Evolutionary conservation across 2,888 invertebrate genomes (phyloP), one percentile per base, ranked within the genome.

Genomic region (Ceramica pisi): DNA sequence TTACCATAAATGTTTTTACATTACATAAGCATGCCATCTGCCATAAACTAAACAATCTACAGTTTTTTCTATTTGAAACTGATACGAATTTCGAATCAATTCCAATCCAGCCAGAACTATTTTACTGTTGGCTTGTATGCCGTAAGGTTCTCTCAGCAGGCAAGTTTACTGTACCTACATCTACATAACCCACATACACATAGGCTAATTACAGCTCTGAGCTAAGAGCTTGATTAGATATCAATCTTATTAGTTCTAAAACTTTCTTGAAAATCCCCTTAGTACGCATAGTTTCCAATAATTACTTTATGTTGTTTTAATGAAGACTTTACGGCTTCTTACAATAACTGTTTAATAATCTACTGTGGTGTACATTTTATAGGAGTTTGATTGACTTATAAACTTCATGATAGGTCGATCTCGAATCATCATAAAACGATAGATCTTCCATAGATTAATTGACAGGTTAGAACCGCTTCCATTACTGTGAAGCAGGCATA

Each of bases 331-430:
- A 71, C 16, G 1, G 50, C 26, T 50, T 16, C 10, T 16, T 26
- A 60, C 50, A 70, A 64, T 70, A 41, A 76, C 5, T 35, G 64
- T 50, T 55, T 64, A 64, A 75, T 76, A 26, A 69, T 50, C 53
- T 53, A 19, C 21, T 2, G n/a, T 38, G 38, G 55, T 76, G 60
- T 76, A 71, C 50, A 75, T 41, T 75, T 76, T 76, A 75, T 75
- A 55, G 71, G 51, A 56, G 26, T 38, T 71, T 64, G 63, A 76
- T 75, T 64, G 50, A 14, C 55, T 61, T 76, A 41, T 65, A 57
- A 70, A 65, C 50, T 65, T n/a, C 8, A 14, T 57, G 50, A 57
- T 67, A 35, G 60, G 19, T 46, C 9, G 60, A 31, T 48, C 7
- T 57, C 12, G 7, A 19, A 46, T 44, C 9, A n/a, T 64, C 61